Evolutionary conservation across 2,888 invertebrate species (phyloP).

Genomic region (Octonoba sinensis): DNA sequence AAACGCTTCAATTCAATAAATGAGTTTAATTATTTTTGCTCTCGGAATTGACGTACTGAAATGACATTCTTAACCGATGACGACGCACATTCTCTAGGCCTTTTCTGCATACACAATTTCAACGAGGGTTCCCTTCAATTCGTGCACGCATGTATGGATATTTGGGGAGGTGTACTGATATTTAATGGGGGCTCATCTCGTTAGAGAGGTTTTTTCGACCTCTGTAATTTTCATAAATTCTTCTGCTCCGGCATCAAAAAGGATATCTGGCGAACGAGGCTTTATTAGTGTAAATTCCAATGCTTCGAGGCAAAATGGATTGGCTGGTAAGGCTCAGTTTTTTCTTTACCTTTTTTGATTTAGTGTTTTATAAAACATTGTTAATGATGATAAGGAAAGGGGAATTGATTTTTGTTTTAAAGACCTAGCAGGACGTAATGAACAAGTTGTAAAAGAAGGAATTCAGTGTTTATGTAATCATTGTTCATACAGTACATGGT

Average conservation of each 20-base stretch:
- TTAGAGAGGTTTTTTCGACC: conserved; percentile 48
- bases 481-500: too few species aligned
- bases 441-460: too few species aligned
- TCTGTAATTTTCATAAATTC: conserved; percentile 59
- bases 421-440: too few species aligned
- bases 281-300: conserved; percentile 32
- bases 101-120: conserved; percentile 29
- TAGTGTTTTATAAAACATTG: neutral
- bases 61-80: conserved; percentile 1
- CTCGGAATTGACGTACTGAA: too few species aligned
- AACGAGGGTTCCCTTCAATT: conserved; percentile 25
- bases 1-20: too few species aligned
- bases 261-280: conserved; percentile 15
- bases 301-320: conserved; percentile 21
- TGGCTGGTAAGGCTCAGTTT: conserved; percentile 20
- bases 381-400: too few species aligned
- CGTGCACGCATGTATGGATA: conserved; percentile 42
- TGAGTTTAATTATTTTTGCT: too few species aligned
- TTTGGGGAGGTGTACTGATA: conserved; percentile 18
- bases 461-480: too few species aligned
- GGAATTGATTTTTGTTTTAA: too few species aligned
- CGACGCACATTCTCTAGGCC: conserved; percentile 24
- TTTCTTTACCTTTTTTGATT: conserved; percentile 9
- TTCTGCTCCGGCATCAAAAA: conserved; percentile 5
- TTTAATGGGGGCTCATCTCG: conserved; percentile 52